Evolutionary conservation across 2,888 invertebrate species (phyloP), one percentile per base, ranked within the genome.

Genomic region (Drosophila sordidapex): DNA sequence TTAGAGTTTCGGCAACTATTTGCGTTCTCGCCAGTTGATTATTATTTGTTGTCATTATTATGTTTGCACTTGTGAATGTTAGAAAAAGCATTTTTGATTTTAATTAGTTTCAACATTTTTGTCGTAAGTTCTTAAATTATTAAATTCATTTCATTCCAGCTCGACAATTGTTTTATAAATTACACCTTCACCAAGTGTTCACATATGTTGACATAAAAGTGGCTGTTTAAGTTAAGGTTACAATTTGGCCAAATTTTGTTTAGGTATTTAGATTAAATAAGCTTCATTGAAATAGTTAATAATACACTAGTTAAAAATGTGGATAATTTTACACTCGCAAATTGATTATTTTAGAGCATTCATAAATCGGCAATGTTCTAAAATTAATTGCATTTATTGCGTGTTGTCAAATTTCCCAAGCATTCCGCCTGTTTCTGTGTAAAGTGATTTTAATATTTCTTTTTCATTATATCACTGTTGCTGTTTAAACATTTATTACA

Each of bases 1-100:
- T 80, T 79, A 69, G 48, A 76, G 76, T 78, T 78, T 71, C 67
- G 31, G 51, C 58, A 74, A 73, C 76, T 66, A 56, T 56, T 68
- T 51, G 51, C 71, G 72, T 56, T 54, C 70, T 79, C 75, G 82
- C 57, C 74, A 76, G 77, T 77, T 86, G 75, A 86, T 82, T 86
- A 70, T 77, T 56, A 59, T 53, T 36, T 62, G 58, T 66, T 60
- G 18, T 49, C 43, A 13, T 21, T 48, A 27, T 46, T 36, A 11
- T 38, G 13, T 56, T 33, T 67, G 48, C 60, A 54, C 8, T 8
- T 63, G 59, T 52, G 21, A 54, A 40, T 40, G 59, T 25, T 4
- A 8, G 62, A 43, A 25, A 10, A 49, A 52, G 18, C 11, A 31
- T 38, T 67, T 67, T 54, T 36, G 31, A 49, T 35, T 53, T 43